phyloP scores from a whole-genome alignment of 2,797 vertebrate genomes.

The Gallinago stenura region DNA sequence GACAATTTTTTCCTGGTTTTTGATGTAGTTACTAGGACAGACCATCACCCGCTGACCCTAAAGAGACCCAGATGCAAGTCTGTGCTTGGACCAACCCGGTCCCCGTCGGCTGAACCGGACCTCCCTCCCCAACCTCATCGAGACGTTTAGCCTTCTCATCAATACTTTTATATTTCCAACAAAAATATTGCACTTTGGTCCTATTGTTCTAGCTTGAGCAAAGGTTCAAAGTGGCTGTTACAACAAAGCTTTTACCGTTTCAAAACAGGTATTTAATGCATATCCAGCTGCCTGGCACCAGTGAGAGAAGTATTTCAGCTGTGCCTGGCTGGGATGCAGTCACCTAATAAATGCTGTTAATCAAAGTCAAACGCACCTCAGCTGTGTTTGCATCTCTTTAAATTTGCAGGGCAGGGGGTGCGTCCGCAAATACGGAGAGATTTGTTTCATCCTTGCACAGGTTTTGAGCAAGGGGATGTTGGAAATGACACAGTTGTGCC shows the following conservation, averaged over 20 bases:
- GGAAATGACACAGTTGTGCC: not conserved
- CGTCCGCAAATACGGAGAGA: not conserved
- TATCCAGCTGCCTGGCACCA: not conserved
- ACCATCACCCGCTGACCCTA: not conserved
- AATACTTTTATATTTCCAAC: not conserved
- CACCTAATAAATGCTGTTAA: not conserved
- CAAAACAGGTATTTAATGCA: fast-evolving
- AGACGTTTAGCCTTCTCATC: fast-evolving
- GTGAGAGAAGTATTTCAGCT: not conserved
- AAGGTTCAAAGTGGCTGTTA: fast-evolving
- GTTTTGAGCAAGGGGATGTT: not conserved
- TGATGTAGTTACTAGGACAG: not conserved
- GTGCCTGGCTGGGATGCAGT: not conserved
- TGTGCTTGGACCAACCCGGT: not conserved
- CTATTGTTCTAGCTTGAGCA: not conserved
- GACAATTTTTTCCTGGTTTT: not conserved
- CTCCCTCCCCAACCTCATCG: not conserved
- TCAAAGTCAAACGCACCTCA: not conserved
- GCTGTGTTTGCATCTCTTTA: not conserved
- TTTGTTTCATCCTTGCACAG: not conserved
- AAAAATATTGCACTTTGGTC: not conserved
- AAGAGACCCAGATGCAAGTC: not conserved
- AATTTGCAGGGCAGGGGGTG: not conserved
- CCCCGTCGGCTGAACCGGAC: not conserved
- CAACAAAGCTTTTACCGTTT: not conserved